Base-by-base conservation (phyloP, 2,888 invertebrate genomes). In the Perizoma flavofasciatum region DNA sequence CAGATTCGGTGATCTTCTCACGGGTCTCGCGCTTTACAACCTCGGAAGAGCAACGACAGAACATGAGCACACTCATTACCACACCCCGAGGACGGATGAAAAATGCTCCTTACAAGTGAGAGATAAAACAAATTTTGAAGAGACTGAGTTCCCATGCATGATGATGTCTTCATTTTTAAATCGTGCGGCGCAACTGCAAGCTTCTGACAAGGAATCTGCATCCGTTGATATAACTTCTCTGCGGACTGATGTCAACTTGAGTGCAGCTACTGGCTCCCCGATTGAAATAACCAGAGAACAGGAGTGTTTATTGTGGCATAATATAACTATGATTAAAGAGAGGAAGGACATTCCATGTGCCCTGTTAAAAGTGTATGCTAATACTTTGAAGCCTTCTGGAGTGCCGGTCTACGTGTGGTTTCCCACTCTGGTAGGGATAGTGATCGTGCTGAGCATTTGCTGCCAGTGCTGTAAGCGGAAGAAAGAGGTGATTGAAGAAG, bases 11-110 rank as follows among this genome's bases (percentile, higher is more conserved):
- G 81, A 83, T 49, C 64, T 92, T 11, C 68, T 91, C 44, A 82
- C 88, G 2, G 91, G 91, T 6, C 74, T 92, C 33, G 87, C 91
- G 6, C 69, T 92, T 9, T 91, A 89, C 72, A 92, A 92, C 68
- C 74, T 92, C 43, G 91, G 90, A 35, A 79, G 88, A 68, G 78
- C 88, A 0, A 63, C 77, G 4, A 72, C 72, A 32, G 79, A 78
- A 10, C 74, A 80, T 8, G 73, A 83, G 47, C 71, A 80, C 55
- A 67, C 73, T 0, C 77, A 79, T 22, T 80, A 80, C 59, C 86
- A 89, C 64, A 65, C 78, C 1, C 68, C 81, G 22, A 75, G 69
- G 3, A 66, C 72, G 0, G 77, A 81, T 35, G 90, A 90, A 65
- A 79, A 78, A 50, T 91, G 91, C 65, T 88, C 83, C 4, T 68